Evolutionary conservation across 2,113 vertebrate genomes (phyloP).

Genomic region (Abramis brama): DNA sequence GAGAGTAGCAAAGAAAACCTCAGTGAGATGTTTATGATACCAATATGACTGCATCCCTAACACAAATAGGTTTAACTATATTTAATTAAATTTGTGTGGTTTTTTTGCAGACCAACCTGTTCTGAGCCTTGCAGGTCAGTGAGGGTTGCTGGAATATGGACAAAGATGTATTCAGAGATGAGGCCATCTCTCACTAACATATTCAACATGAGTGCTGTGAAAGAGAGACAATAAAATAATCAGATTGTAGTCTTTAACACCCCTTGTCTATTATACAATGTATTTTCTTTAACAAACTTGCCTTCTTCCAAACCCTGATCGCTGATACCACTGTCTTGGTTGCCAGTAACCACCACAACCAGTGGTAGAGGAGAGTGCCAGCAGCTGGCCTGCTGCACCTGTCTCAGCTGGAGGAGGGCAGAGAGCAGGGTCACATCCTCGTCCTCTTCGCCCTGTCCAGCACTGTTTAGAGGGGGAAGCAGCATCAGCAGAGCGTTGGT

Average conservation of each 20-base stretch:
- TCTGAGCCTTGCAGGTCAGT: constrained; percentile 83
- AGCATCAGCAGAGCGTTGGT: constrained; percentile 84
- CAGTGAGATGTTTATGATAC: too few species aligned
- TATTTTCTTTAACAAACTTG: constrained; percentile 28
- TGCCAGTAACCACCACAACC: constrained; percentile 79
- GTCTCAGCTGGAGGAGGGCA: constrained; percentile 87
- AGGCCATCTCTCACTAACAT: constrained; percentile 84
- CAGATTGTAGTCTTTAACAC: not conserved
- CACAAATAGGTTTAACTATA: not conserved
- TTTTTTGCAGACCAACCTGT: constrained; percentile 75
- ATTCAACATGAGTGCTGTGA: constrained; percentile 85
- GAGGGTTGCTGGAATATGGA: constrained; percentile 80
- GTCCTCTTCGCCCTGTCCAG: constrained; percentile 52
- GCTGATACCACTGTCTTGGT: constrained; percentile 29
- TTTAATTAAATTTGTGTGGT: fast-evolving
- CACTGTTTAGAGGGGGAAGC: constrained; percentile 73
- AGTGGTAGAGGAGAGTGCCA: constrained; percentile 84
- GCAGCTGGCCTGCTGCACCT: constrained; percentile 86
- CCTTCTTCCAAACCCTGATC: constrained; percentile 69
- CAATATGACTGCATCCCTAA: too few species aligned
- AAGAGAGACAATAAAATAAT: constrained; percentile 49
- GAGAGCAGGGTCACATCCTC: constrained; percentile 87
- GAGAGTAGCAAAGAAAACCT: too few species aligned
- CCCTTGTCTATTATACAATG: not conserved
- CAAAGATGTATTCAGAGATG: constrained; percentile 82